Evolutionary conservation across 2,797 vertebrate species (phyloP).

Genomic region (Enteromius paludinosus): DNA sequence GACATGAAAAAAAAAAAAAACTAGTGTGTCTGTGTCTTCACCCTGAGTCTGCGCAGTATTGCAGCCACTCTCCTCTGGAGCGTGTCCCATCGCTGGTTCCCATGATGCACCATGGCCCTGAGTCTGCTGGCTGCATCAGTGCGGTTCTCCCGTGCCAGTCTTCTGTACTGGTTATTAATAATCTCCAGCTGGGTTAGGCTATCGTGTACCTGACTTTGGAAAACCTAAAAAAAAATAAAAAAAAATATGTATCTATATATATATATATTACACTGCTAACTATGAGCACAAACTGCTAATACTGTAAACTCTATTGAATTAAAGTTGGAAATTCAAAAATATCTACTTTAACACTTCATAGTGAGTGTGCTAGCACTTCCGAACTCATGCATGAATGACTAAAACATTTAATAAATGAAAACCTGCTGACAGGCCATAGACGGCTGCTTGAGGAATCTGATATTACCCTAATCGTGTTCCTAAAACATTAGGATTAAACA

Average conservation of each 20-base stretch:
- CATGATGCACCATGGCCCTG: conserved; percentile 87
- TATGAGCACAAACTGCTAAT: background rate
- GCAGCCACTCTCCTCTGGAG: conserved; percentile 85
- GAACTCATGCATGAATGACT: background rate
- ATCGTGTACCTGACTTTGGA: conserved; percentile 91
- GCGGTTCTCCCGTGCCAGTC: conserved; percentile 91
- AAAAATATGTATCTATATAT: background rate
- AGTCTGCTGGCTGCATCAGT: conserved; percentile 88
- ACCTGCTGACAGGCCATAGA: background rate
- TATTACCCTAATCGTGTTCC: background rate
- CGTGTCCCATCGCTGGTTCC: conserved; percentile 91
- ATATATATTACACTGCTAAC: too few relatives aligned
- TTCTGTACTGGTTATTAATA: conserved; percentile 92
- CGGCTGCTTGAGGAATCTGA: background rate
- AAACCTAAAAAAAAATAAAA: conserved; percentile 74
- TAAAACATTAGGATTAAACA: conserved; percentile 7
- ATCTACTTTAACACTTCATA: background rate
- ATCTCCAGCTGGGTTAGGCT: conserved; percentile 89
- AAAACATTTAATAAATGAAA: background rate
- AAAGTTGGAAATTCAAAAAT: background rate
- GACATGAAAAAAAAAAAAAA: background rate
- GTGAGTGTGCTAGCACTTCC: background rate
- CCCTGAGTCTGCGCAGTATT: conserved; percentile 89
- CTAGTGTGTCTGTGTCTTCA: conserved; percentile 60
- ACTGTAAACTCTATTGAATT: background rate